Conservation (phyloP, 2,888 invertebrate genomes). For the Sinelater perroti region DNA sequence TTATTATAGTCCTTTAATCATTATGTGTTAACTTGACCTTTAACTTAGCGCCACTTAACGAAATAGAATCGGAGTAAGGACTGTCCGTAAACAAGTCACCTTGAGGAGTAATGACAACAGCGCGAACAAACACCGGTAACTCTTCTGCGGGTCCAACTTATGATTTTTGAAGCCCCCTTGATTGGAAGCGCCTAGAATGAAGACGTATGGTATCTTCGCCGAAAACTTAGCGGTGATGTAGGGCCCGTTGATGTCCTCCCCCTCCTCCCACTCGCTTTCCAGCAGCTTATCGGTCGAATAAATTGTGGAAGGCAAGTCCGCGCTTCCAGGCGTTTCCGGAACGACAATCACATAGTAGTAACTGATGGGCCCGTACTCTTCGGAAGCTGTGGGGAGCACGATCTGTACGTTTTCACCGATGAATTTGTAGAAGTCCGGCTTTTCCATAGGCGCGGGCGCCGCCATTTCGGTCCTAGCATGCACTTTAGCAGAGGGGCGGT, state of each 20-base stretch:
- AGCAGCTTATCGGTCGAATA: conserved; percentile 86
- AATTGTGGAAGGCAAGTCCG: conserved; percentile 87
- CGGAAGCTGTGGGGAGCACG: conserved; percentile 93
- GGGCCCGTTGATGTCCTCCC: conserved; percentile 79
- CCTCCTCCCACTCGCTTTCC: conserved; percentile 72
- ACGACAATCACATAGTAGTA: conserved; percentile 97
- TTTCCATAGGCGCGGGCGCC: conserved; percentile 94
- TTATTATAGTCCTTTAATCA: no score
- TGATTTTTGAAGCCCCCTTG: conserved; percentile 88
- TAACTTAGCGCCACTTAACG: conserved; percentile 86
- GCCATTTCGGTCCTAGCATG: conserved; percentile 96
- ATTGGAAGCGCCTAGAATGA: conserved; percentile 91
- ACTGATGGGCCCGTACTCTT: conserved; percentile 97
- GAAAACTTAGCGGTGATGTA: conserved; percentile 96
- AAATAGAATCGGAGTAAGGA: conserved; percentile 89
- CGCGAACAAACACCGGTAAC: conserved; percentile 93
- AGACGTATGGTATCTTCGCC: conserved; percentile 90
- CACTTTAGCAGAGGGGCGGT: conserved; percentile 89
- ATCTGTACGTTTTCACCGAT: conserved; percentile 86
- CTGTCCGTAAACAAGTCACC: conserved; percentile 93
- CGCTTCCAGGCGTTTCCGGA: conserved; percentile 82
- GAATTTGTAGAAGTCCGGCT: conserved; percentile 92
- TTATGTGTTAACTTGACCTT: conserved; percentile 5
- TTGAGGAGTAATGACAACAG: conserved; percentile 93
- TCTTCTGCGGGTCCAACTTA: conserved; percentile 78